Base-by-base conservation (phyloP, 2,113 vertebrate genomes). In the Pipa parva region DNA sequence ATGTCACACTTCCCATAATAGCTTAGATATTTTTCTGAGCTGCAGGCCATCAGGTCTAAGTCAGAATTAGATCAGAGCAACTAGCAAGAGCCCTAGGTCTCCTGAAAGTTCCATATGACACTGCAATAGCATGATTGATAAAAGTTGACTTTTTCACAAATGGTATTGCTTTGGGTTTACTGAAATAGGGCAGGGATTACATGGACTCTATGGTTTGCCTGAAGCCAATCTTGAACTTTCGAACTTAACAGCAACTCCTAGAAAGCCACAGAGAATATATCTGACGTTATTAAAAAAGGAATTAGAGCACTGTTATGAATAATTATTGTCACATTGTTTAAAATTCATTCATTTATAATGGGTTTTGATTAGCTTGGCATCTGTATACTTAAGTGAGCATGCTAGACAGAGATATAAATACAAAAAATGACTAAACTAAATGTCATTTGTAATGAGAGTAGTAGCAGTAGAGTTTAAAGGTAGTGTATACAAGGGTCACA, bases 151-250 rank as follows among this genome's bases (percentile, higher is more conserved):
- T 58, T 58, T 59, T 33, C n/a, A 25, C n/a, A 46, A 56, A 29
- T 11, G 54, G 33, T 25, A 31, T 65, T 65, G 18, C n/a, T 58
- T 64, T n/a, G 33, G 42, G 27, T 57, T 48, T 66, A 15, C 29
- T 66, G 25, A 58, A 37, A 39, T 57, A 66, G 52, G 54, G 36
- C 52, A 66, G 29, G 63, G 51, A 39, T 52, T 66, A 27, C 52
- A 66, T 48, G 63, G 51, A 39, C 63, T 66, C 26, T 57, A 57
- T 58, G 63, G 21, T 58, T 58, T 66, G 63, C 63, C 54, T 12
- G 63, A 49, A 39, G 63, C 37, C 52, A 66, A 54, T 21, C 21
- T 48, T 66, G 63, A 66, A 66, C 63, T 66, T 66, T 66, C 56
- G 45, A 55, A 39, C 63, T 66, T 58, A 48, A 26, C 22, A 66